Evolutionary conservation across 2,113 vertebrate species (phyloP).

Genomic region (Caloenas nicobarica): DNA sequence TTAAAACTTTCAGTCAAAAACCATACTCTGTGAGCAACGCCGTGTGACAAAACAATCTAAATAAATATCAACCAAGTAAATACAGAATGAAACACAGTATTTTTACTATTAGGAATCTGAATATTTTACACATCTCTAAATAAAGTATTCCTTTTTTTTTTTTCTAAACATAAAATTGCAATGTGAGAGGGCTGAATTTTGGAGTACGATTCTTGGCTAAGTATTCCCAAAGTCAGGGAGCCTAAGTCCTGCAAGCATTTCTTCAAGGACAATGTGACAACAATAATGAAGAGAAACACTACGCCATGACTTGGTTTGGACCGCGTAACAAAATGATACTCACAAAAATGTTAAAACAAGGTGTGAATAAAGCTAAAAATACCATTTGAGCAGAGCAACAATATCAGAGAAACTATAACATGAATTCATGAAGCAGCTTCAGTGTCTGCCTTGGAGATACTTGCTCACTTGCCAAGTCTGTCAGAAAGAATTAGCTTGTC

Average conservation of each 20-base stretch:
- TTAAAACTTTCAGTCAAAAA: background rate
- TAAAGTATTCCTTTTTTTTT: background rate
- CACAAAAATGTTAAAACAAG: constrained; percentile 7
- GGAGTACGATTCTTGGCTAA: background rate
- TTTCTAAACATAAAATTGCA: background rate
- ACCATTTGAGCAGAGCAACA: background rate
- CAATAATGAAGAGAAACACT: background rate
- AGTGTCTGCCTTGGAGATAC: constrained; percentile 42
- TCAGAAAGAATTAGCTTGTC: constrained; percentile 58
- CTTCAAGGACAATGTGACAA: background rate
- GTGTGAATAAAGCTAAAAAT: constrained; percentile 46
- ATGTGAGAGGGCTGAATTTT: rapidly evolving
- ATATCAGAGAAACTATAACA: constrained; percentile 32
- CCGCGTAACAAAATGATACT: background rate
- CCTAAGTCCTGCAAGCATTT: background rate
- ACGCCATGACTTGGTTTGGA: background rate
- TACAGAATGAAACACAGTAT: background rate
- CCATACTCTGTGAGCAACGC: background rate
- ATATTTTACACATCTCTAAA: background rate
- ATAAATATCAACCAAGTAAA: background rate
- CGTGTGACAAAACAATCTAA: background rate
- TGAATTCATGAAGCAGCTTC: constrained; percentile 27
- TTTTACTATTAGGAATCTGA: background rate
- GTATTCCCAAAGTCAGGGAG: background rate
- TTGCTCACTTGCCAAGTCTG: constrained; percentile 57